phyloP scores from a whole-genome alignment of 1,140 invertebrate species.

The Rhagoletis pomonella region DNA sequence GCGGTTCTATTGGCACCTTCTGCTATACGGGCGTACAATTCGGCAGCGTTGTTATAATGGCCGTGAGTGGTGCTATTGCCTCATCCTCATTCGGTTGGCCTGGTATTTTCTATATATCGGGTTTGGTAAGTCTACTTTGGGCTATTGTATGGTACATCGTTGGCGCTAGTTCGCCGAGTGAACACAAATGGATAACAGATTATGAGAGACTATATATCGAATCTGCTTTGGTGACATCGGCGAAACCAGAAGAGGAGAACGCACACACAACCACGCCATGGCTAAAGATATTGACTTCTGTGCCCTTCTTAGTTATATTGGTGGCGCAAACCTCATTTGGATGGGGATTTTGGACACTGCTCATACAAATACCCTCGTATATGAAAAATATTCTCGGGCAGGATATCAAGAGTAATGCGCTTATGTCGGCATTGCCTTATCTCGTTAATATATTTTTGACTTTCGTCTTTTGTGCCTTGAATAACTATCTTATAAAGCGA shows the following conservation, averaged over 20 bases:
- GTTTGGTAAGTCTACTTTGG: slow-evolving; percentile 79
- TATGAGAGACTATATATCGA: slow-evolving; percentile 80
- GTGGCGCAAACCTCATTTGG: slow-evolving; percentile 91
- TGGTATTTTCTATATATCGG: slow-evolving; percentile 85
- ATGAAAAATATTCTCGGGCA: slow-evolving; percentile 87
- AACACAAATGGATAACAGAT: slow-evolving; percentile 77
- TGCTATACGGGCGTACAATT: slow-evolving; percentile 81
- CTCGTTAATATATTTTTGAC: slow-evolving; percentile 82
- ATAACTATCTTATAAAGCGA: slow-evolving; percentile 78
- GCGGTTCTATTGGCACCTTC: slow-evolving; percentile 78
- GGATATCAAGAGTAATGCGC: slow-evolving; percentile 84
- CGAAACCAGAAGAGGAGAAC: background rate
- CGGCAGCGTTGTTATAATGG: slow-evolving; percentile 80
- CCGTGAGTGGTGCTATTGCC: slow-evolving; percentile 78
- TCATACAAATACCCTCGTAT: slow-evolving; percentile 93
- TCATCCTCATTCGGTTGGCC: slow-evolving; percentile 83
- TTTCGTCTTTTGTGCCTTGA: slow-evolving; percentile 79
- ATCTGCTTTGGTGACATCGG: slow-evolving; percentile 59
- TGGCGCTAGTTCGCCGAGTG: slow-evolving; percentile 80
- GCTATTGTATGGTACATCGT: slow-evolving; percentile 79
- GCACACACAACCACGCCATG: slow-evolving; percentile 78
- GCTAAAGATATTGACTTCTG: slow-evolving; percentile 84
- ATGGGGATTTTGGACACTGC: slow-evolving; percentile 95
- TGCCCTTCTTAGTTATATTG: slow-evolving; percentile 90
- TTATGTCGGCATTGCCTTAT: slow-evolving; percentile 87